Evolutionary conservation across 2,797 vertebrate genomes (phyloP).

Genomic region (Thunnus albacares): DNA sequence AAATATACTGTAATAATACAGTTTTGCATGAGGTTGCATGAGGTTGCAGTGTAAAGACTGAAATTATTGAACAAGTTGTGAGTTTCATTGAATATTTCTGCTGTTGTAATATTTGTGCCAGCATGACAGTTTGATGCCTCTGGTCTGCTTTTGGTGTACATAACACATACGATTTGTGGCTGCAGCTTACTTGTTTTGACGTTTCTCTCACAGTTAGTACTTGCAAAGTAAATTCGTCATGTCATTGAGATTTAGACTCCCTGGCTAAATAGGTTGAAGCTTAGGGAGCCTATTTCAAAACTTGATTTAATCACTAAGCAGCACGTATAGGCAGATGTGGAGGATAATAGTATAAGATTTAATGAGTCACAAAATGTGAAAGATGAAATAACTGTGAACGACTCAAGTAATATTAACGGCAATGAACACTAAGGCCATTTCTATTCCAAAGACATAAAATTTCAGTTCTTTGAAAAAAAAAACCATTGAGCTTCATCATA

Average conservation of each 20-base stretch:
- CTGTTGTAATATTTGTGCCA: background rate
- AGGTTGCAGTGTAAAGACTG: background rate
- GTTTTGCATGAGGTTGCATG: background rate
- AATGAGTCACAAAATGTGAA: conserved; percentile 25
- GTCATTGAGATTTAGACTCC: background rate
- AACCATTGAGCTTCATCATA: background rate
- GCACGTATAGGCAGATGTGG: background rate
- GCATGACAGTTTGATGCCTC: background rate
- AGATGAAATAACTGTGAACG: conserved; percentile 7
- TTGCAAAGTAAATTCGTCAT: background rate
- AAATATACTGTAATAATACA: background rate
- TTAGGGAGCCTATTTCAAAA: conserved; percentile 12
- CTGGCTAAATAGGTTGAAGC: background rate
- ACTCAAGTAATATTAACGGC: background rate
- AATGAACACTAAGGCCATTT: background rate
- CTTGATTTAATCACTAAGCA: conserved; percentile 21
- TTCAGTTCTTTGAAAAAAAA: background rate
- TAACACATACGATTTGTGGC: background rate
- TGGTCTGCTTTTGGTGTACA: background rate
- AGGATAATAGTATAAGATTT: conserved; percentile 15
- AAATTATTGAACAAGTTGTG: background rate
- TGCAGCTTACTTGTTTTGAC: background rate
- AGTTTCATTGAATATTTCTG: conserved; percentile 5
- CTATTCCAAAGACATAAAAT: background rate
- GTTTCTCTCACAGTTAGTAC: background rate